Evolutionary conservation across 2,888 invertebrate species (phyloP).

Genomic region (Sisyra nigra): DNA sequence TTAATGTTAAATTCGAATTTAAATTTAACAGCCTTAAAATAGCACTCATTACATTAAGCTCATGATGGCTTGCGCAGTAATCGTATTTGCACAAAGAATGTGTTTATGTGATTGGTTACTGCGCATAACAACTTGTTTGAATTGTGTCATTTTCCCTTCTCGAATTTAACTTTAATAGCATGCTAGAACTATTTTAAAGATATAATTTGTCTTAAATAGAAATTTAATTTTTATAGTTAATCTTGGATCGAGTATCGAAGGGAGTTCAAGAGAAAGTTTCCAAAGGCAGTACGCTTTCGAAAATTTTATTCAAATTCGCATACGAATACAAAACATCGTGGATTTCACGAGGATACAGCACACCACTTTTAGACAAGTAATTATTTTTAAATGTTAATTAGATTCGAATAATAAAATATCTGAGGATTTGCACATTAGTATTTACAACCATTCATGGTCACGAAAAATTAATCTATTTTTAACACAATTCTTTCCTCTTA

Average conservation of each 20-base stretch:
- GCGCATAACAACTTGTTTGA: no score
- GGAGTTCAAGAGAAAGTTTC: constrained; percentile 89
- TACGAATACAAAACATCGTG: constrained; percentile 85
- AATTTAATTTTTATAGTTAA: constrained; percentile 43
- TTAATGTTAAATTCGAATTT: not conserved
- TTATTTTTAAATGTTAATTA: constrained; percentile 12
- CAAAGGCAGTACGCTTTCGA: constrained; percentile 59
- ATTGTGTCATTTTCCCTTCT: no score
- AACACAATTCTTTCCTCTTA: constrained; percentile 1
- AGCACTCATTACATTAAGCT: no score
- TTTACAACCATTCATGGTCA: not conserved
- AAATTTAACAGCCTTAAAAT: no score
- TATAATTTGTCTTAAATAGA: constrained; percentile 4
- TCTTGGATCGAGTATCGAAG: constrained; percentile 94
- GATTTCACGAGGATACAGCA: constrained; percentile 66
- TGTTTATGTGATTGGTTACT: no score
- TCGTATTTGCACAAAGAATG: no score
- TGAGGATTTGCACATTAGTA: not conserved
- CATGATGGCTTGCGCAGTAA: no score
- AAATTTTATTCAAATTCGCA: constrained; percentile 84
- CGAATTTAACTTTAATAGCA: no score
- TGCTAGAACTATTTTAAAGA: no score
- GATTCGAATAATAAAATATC: not conserved
- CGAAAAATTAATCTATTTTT: constrained; percentile 2
- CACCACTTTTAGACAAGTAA: constrained; percentile 56